Evolutionary conservation across 2,797 vertebrate genomes (phyloP).

Genomic region (Brotula barbata): DNA sequence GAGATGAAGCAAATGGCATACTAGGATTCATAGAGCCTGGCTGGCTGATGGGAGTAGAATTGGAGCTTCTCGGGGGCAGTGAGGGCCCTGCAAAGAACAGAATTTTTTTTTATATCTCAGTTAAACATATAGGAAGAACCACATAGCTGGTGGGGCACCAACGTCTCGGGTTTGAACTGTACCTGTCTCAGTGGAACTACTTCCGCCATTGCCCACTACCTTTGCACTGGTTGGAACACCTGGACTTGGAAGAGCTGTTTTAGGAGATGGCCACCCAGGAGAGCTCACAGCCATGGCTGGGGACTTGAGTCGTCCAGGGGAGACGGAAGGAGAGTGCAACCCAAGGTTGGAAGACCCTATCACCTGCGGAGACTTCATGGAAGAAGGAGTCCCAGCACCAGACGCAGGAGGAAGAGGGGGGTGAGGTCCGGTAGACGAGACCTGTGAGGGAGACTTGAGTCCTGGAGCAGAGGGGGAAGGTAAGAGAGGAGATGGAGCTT

Average conservation of each 20-base stretch:
- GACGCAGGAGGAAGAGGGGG: slow-evolving; percentile 72
- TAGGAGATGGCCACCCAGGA: slow-evolving; percentile 89
- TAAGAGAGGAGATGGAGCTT: slow-evolving; percentile 89
- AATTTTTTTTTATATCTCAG: slow-evolving; percentile 23
- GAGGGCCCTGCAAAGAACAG: slow-evolving; percentile 72
- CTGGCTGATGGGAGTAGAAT: slow-evolving; percentile 86
- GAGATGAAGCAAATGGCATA: slow-evolving; percentile 89
- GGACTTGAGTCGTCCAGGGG: slow-evolving; percentile 91
- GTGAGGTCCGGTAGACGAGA: slow-evolving; percentile 78
- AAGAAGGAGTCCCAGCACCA: slow-evolving; percentile 79
- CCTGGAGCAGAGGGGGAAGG: slow-evolving; percentile 89
- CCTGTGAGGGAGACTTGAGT: slow-evolving; percentile 92
- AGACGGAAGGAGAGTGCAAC: slow-evolving; percentile 88
- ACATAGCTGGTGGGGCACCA: background rate
- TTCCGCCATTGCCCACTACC: slow-evolving; percentile 75
- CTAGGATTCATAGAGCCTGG: slow-evolving; percentile 85
- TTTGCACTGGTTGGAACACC: slow-evolving; percentile 81
- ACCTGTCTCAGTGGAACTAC: slow-evolving; percentile 87
- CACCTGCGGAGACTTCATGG: slow-evolving; percentile 90
- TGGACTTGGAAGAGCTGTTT: slow-evolving; percentile 91
- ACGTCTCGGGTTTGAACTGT: slow-evolving; percentile 25
- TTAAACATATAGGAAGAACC: background rate
- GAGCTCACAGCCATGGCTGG: slow-evolving; percentile 89
- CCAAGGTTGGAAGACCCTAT: slow-evolving; percentile 87
- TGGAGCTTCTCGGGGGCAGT: slow-evolving; percentile 84